These are phyloP conservation scores for Corythornis madagascariensis DNA, from an alignment of 2,113 vertebrate species.

Conservation along the genomic window DNA sequence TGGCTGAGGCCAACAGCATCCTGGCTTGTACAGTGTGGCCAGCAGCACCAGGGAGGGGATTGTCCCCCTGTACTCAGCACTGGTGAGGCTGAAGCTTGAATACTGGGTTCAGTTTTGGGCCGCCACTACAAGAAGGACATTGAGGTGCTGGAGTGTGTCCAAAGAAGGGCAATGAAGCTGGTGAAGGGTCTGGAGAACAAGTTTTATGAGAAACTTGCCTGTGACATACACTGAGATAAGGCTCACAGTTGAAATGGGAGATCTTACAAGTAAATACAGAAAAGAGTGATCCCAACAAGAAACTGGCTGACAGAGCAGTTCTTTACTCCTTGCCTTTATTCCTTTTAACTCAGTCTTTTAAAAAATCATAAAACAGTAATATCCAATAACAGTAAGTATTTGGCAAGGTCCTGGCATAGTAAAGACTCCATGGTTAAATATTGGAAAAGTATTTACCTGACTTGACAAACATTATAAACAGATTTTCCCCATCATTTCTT, in stretches of 20 bases:
- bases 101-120: no score
- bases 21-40: not conserved
- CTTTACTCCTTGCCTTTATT: not conserved
- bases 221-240: not conserved
- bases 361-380: not conserved
- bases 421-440: not conserved
- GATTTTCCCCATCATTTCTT: not conserved
- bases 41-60: not conserved
- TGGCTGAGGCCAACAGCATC: not conserved
- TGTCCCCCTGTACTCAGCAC: not conserved
- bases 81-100: not conserved
- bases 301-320: not conserved
- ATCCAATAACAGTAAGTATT: not conserved
- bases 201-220: not conserved
- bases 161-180: no score
- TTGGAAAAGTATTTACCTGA: not conserved
- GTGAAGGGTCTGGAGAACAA: no score
- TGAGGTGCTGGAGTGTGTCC: no score
- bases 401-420: not conserved
- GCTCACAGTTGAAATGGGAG: not conserved
- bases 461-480: not conserved
- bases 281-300: not conserved
- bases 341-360: not conserved
- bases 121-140: no score
- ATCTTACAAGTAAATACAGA: not conserved